Evolutionary conservation across 2,113 vertebrate species (phyloP).

Genomic region (Brienomyrus longianalis): DNA sequence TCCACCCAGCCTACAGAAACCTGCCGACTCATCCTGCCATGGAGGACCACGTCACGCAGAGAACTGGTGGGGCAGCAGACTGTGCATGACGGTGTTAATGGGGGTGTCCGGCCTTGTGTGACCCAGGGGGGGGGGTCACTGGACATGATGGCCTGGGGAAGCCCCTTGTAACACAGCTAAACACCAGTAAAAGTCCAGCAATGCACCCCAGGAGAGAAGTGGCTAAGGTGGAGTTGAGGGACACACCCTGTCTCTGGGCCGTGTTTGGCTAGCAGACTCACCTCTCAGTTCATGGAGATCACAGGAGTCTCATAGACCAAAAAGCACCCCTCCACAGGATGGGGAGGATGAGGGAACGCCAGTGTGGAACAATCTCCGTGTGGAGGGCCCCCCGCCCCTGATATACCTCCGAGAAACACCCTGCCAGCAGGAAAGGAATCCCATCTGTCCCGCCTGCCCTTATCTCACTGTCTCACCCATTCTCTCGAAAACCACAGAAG

Average conservation of each 20-base stretch:
- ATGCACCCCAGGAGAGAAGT: neutral
- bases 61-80: neutral
- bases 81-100: too few species aligned
- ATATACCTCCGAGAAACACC: neutral
- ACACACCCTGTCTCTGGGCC: neutral
- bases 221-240: neutral
- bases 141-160: neutral
- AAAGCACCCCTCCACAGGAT: neutral
- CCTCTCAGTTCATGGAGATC: neutral
- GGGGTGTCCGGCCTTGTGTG: neutral
- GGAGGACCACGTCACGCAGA: neutral
- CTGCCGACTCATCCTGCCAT: neutral
- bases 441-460: conserved; percentile 9
- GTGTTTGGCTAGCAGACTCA: neutral
- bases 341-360: neutral
- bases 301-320: neutral
- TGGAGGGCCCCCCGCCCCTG: neutral
- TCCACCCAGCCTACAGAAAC: neutral
- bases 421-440: neutral
- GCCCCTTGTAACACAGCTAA: neutral
- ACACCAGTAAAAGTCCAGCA: neutral
- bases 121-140: neutral
- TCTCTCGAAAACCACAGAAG: neutral
- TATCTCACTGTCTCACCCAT: neutral
- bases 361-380: neutral